Conservation (phyloP, 1,140 invertebrate genomes). For the Microplitis mediator region DNA sequence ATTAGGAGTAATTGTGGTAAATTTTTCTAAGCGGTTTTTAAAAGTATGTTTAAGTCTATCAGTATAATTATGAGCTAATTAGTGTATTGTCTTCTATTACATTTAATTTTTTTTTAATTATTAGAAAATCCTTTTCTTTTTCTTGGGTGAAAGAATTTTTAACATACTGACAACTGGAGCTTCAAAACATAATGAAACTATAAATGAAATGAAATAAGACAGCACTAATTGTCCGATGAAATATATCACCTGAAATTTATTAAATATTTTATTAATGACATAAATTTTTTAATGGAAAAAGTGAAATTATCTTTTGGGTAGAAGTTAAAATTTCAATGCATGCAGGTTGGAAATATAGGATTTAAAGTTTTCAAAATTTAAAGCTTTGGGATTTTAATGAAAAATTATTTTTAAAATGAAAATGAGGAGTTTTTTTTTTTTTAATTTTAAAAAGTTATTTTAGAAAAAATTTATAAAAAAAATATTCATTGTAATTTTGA, state of each 20-base stretch:
- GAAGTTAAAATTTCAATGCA: no score
- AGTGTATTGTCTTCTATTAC: slow-evolving; percentile 8
- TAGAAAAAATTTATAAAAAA: no score
- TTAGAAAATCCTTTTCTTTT: slow-evolving; percentile 62
- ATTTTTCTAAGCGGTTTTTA: no score
- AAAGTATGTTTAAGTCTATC: neutral
- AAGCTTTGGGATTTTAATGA: no score
- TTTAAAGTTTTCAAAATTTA: no score
- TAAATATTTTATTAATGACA: neutral
- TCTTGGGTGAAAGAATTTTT: slow-evolving; percentile 76
- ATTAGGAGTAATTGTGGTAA: neutral
- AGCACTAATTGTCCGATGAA: slow-evolving; percentile 78
- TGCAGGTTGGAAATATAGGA: no score
- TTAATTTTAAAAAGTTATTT: no score
- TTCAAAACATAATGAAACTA: slow-evolving; percentile 80
- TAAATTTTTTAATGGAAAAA: neutral
- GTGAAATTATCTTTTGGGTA: no score
- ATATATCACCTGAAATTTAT: slow-evolving; percentile 68
- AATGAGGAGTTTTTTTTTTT: no score
- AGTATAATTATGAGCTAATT: neutral
- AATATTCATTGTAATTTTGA: no score
- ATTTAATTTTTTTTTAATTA: neutral
- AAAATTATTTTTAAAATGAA: no score
- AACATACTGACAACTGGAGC: slow-evolving; percentile 83
- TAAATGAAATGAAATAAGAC: slow-evolving; percentile 78